Evolutionary conservation across 1,140 invertebrate species (phyloP).

Genomic region (Vanessa tameamea): DNA sequence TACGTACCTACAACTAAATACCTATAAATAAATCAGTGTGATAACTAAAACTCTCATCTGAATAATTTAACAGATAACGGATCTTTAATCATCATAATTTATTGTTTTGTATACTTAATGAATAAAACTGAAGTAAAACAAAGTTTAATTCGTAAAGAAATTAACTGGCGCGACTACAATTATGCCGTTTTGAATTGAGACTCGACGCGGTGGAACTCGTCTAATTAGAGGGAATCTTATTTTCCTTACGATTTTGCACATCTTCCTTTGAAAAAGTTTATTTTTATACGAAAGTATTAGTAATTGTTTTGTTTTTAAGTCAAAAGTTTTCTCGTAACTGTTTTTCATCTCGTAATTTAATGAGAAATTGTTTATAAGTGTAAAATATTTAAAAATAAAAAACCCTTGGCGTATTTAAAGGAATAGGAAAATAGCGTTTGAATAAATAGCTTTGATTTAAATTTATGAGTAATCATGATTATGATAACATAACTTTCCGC

Average conservation of each 20-base stretch:
- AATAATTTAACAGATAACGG: not conserved
- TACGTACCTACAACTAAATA: too few species aligned
- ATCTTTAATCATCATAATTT: not conserved
- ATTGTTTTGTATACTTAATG: not conserved
- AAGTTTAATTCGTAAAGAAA: conserved; percentile 4
- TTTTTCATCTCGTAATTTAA: too few species aligned
- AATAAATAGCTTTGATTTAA: too few species aligned
- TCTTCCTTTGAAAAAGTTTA: not conserved
- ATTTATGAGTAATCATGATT: too few species aligned
- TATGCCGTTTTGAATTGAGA: not conserved
- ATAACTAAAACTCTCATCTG: not conserved
- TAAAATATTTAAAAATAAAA: too few species aligned
- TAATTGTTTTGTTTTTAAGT: not conserved
- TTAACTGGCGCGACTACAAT: not conserved
- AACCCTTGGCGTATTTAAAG: not conserved
- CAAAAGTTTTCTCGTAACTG: too few species aligned
- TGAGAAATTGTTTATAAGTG: too few species aligned
- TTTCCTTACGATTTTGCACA: conserved; percentile 3
- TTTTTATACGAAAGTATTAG: not conserved
- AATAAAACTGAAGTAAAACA: not conserved
- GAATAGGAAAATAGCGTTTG: too few species aligned
- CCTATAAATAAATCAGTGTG: too few species aligned
- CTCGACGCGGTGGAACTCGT: not conserved
- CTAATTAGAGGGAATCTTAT: conserved; percentile 5
- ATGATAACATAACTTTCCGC: too few species aligned